Conservation (phyloP, 2,888 invertebrate species). For the Lasius platythorax region DNA sequence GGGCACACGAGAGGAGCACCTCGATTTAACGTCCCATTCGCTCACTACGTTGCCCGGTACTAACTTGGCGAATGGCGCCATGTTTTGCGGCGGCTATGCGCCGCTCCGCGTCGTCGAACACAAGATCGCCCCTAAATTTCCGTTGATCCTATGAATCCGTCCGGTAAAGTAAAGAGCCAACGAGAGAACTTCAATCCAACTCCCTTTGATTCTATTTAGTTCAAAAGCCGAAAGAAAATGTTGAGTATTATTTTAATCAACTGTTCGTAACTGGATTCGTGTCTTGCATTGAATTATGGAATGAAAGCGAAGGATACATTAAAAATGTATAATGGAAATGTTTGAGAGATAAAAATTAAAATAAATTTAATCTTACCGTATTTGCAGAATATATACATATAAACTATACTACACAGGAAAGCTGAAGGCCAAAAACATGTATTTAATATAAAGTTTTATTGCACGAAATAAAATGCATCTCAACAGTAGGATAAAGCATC, state of each 20-base stretch:
- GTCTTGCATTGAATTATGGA: neutral
- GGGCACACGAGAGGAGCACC: constrained; percentile 23
- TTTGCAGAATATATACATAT: neutral
- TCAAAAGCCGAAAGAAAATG: neutral
- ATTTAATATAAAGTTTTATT: constrained; percentile 38
- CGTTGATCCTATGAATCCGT: constrained; percentile 10
- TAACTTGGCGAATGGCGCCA: constrained; percentile 14
- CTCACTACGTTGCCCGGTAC: constrained; percentile 23
- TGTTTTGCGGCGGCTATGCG: constrained; percentile 18
- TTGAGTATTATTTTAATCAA: constrained; percentile 1
- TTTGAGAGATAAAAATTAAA: neutral
- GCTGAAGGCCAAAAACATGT: neutral
- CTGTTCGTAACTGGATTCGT: constrained; percentile 18
- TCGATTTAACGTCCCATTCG: constrained; percentile 51
- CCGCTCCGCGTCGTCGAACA: constrained; percentile 22
- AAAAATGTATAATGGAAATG: neutral
- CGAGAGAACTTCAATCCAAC: neutral
- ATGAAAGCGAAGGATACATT: neutral
- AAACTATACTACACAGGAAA: neutral
- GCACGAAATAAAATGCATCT: constrained; percentile 16
- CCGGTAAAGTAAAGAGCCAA: neutral
- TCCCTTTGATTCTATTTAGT: neutral
- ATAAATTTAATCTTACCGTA: constrained; percentile 10
- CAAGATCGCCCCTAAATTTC: constrained; percentile 37
- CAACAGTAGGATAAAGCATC: constrained; percentile 44